Conservation (phyloP, 2,113 vertebrate genomes). For the Oreochromis spilurus region DNA sequence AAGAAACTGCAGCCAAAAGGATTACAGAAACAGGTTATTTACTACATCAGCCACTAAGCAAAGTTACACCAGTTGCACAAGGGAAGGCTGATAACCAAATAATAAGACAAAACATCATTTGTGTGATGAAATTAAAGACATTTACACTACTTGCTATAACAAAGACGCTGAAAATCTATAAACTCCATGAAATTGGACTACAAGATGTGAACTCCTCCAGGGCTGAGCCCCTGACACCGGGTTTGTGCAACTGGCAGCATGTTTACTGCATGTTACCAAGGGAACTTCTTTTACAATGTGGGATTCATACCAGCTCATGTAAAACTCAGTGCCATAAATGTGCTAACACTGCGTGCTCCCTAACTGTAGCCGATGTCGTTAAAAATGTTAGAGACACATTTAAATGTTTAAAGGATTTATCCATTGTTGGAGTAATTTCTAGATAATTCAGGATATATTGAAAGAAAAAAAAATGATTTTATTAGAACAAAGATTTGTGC, state of each 20-base stretch:
- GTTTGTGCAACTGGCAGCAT: slow-evolving; percentile 31
- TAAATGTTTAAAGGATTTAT: background rate
- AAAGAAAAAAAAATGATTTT: background rate
- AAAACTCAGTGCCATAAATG: background rate
- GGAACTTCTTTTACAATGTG: slow-evolving; percentile 40
- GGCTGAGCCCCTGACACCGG: slow-evolving; percentile 19
- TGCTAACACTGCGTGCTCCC: background rate
- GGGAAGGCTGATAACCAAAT: background rate
- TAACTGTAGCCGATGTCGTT: background rate
- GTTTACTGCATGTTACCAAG: slow-evolving; percentile 32
- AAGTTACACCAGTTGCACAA: slow-evolving; percentile 10
- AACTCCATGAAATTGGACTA: background rate
- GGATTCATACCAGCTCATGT: background rate
- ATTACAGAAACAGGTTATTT: background rate
- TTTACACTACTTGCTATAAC: background rate
- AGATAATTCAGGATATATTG: background rate
- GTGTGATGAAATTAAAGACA: background rate
- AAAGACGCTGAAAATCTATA: background rate
- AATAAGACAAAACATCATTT: background rate
- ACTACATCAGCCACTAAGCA: background rate
- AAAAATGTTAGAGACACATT: background rate
- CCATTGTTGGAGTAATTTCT: background rate
- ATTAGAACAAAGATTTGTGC: background rate
- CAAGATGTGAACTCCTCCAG: background rate
- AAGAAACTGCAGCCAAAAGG: background rate